phyloP scores from a whole-genome alignment of 1,140 invertebrate genomes.

The Tetranychus cinnabarinus region DNA sequence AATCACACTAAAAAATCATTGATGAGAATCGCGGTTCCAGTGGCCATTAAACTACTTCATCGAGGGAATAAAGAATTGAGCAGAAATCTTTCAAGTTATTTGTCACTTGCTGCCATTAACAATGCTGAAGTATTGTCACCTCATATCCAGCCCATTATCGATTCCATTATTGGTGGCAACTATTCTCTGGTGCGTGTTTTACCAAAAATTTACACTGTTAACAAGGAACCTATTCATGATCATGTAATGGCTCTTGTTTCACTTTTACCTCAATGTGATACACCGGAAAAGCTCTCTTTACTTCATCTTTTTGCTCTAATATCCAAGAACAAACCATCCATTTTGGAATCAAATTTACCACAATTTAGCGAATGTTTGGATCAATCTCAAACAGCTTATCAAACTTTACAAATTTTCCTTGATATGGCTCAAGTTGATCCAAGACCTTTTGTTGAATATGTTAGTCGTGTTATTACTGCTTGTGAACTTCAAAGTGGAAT shows the following conservation, averaged over 20 bases:
- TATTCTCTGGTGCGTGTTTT: conserved; percentile 57
- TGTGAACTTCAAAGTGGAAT: conserved; percentile 39
- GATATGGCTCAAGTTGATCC: conserved; percentile 42
- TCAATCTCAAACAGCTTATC: conserved; percentile 27
- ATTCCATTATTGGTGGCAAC: conserved; percentile 64
- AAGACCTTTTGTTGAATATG: conserved; percentile 37
- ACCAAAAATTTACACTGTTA: conserved; percentile 63
- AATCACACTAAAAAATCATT: conserved; percentile 66
- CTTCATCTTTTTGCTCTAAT: conserved; percentile 54
- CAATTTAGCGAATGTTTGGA: conserved; percentile 46
- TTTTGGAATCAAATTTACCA: conserved; percentile 46
- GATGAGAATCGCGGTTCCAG: conserved; percentile 64
- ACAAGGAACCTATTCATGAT: conserved; percentile 53
- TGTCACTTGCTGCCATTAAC: conserved; percentile 73
- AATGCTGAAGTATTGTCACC: conserved; percentile 57
- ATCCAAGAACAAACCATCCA: conserved; percentile 47
- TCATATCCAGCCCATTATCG: conserved; percentile 66
- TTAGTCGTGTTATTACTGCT: conserved; percentile 36
- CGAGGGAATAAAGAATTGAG: conserved; percentile 69
- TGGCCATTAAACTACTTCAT: conserved; percentile 69
- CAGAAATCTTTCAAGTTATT: conserved; percentile 65
- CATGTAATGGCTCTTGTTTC: conserved; percentile 55
- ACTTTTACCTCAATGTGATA: conserved; percentile 51
- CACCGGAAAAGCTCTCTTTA: conserved; percentile 53
- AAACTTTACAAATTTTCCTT: conserved; percentile 48